Base-by-base conservation (phyloP, 2,113 vertebrate species). In the Dendrocopos noguchii region DNA sequence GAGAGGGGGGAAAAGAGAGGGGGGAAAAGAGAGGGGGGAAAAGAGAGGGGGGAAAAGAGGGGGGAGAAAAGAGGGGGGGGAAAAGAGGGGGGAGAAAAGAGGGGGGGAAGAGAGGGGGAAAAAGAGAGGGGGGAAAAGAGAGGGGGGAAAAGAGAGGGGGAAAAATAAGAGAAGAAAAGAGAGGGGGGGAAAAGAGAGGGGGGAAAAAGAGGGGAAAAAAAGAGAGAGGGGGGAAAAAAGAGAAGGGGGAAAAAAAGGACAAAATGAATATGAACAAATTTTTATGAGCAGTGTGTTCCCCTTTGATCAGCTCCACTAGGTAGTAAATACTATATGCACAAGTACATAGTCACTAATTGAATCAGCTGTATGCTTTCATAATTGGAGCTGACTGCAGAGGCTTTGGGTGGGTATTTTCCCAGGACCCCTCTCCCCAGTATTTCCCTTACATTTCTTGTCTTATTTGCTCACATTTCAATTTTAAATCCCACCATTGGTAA, bases 391-490 rank as follows among this genome's bases (percentile, higher is more conserved):
- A 94, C 94, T 91, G 95, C 31, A 55, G 91, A 65, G 90, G 34
- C 53, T 94, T 93, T 88, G 79, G 12, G 60, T 61, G 95, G 82
- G 88, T 80, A 86, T 95, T 94, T 96, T 91, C 93, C 90, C 94
- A 94, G 91, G 91, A 87, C 85, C 94, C 73, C 65, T 90, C 85
- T 94, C 57, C 94, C 68, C 82, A 14, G 50, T 70, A 24, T 11
- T 93, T 84, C 90, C 10, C 0, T 94, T 90, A 83, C 87, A 80
- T 80, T 95, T 94, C 93, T 88, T 84, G 81, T 91, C 93, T 90
- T 96, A 94, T 95, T 94, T 95, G 91, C 96, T 95, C 95, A 93
- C 94, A 95, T 96, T 96, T 96, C 91, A 96, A 91, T 96, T 96
- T 96, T 83, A 96, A 95, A 96, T 95, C 95, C 94, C 28, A 12